Conservation (phyloP, 2,888 invertebrate species). For the Anticlea derivata region DNA sequence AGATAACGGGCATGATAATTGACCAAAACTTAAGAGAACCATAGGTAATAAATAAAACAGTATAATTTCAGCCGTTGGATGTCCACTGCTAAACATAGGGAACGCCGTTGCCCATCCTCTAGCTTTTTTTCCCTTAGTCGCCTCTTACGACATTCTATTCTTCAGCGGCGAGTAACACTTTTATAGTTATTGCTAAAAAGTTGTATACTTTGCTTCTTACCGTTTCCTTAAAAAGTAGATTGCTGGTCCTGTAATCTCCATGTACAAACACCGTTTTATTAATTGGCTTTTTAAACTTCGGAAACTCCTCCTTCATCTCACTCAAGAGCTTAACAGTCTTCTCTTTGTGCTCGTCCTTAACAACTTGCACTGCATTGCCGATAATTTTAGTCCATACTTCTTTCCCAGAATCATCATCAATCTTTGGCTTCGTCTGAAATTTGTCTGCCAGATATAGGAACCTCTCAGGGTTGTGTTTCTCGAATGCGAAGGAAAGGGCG, state of each 20-base stretch:
- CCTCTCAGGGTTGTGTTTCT: constrained; percentile 52
- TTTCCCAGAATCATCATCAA: constrained; percentile 16
- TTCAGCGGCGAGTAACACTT: too few species aligned
- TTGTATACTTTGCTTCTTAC: constrained; percentile 25
- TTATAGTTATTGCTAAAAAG: too few species aligned
- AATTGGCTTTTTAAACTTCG: constrained; percentile 41
- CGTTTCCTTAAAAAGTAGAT: constrained; percentile 41
- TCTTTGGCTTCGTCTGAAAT: constrained; percentile 26
- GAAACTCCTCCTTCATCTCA: constrained; percentile 21
- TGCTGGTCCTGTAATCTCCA: constrained; percentile 59
- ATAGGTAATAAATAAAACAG: too few species aligned
- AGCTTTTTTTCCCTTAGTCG: too few species aligned
- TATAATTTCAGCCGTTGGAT: too few species aligned
- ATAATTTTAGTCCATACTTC: constrained; percentile 36
- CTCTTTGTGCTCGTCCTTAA: constrained; percentile 43
- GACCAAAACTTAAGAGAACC: too few species aligned
- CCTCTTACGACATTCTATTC: too few species aligned
- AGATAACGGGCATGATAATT: too few species aligned
- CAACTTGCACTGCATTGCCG: constrained; percentile 34
- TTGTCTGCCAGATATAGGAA: constrained; percentile 34
- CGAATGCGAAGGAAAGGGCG: constrained; percentile 61
- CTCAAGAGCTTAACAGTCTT: constrained; percentile 38
- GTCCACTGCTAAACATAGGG: too few species aligned
- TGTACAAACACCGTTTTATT: constrained; percentile 50
- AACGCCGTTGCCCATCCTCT: too few species aligned